A percentile compares a stretch with the other conserved stretches of the same genome.
Evolutionary conservation across 37 sponge, comb jelly and placozoan genomes (phyloP).

Genomic region (Amphimedon queenslandica): DNA sequence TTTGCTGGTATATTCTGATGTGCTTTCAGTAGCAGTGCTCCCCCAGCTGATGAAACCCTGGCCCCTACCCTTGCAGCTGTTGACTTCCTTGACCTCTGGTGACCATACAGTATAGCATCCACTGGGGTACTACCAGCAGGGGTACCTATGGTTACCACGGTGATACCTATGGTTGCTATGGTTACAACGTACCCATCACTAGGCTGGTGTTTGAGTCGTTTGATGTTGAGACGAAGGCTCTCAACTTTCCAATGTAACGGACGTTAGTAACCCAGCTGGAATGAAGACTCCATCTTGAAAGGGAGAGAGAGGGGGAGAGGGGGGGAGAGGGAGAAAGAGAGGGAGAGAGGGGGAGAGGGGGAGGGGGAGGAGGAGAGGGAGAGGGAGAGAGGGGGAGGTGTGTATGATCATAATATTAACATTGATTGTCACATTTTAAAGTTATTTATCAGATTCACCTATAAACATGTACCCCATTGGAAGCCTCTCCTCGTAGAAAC

Average conservation of each 20-base stretch:
- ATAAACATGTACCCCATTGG: constrained; percentile 28
- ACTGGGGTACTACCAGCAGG: constrained; percentile 70
- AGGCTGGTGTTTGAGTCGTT: constrained; percentile 49
- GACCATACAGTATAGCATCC: constrained; percentile 34
- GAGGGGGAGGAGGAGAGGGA: not conserved
- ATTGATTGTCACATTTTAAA: not conserved
- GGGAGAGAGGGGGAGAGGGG: not conserved
- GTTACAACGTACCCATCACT: constrained; percentile 48
- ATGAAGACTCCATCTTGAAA: constrained; percentile 65
- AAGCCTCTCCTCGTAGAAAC: constrained; percentile 13
- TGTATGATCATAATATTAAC: not conserved
- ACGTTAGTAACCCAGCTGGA: constrained; percentile 66
- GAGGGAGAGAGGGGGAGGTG: not conserved
- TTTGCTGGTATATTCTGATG: no score
- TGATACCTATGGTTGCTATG: not conserved
- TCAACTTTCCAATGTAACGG: constrained; percentile 40
- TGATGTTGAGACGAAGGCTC: constrained; percentile 46
- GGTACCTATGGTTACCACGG: constrained; percentile 22
- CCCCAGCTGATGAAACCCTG: not conserved
- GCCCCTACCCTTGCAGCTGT: not conserved
- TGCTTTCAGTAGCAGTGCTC: no score
- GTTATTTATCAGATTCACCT: no score
- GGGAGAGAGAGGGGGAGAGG: no score
- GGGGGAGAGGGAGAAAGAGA: not conserved
- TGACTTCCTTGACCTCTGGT: not conserved